Base-by-base conservation (phyloP, 2,797 vertebrate species). In the Harpagifer antarcticus region DNA sequence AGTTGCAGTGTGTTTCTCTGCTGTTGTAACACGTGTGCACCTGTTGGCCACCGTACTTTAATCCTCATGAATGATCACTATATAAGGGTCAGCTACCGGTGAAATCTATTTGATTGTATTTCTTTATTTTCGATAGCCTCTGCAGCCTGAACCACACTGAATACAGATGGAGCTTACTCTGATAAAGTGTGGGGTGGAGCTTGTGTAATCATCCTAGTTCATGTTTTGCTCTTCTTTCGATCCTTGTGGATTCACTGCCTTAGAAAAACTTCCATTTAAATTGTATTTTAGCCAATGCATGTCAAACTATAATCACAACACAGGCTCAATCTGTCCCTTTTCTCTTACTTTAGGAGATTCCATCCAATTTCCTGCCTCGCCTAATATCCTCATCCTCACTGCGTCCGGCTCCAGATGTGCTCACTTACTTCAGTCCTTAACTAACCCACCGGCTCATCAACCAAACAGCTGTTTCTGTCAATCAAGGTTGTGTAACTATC, bases 401-500 rank as follows among this genome's bases (percentile, higher is more conserved):
- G 61, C 53, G 19, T 75, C 59, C 27, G 10, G 58, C 63, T 82
- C 57, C 84, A 88, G 81, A 82, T 88, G 74, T 79, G 77, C 63
- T 54, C 20, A 1, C 33, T 69, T 27, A 37, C 50, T 43, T 47
- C 23, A 27, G 61, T 70, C 44, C 63, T 74, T 20, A 59, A 73
- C 76, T 53, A 59, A 69, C 44, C 68, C 68, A 0, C 50, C 1
- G 9, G 17, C 45, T 56, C 50, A 9, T 15, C 1, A 14, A 5
- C 48, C 70, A 52, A 43, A 66, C 42, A 15, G 19, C 53, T 63
- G 23, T 71, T 68, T 61, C 65, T 52, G 40, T 40, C 49, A 52
- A 14, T 52, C 11, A 0, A n/a, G 31, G 61, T 85, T 91, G 76
- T 68, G 40, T 86, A 88, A 90, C 69, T 71, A 27, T 73, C 65